phyloP scores from a whole-genome alignment of 1,140 invertebrate species.

The Drosophila kurseongensis region DNA sequence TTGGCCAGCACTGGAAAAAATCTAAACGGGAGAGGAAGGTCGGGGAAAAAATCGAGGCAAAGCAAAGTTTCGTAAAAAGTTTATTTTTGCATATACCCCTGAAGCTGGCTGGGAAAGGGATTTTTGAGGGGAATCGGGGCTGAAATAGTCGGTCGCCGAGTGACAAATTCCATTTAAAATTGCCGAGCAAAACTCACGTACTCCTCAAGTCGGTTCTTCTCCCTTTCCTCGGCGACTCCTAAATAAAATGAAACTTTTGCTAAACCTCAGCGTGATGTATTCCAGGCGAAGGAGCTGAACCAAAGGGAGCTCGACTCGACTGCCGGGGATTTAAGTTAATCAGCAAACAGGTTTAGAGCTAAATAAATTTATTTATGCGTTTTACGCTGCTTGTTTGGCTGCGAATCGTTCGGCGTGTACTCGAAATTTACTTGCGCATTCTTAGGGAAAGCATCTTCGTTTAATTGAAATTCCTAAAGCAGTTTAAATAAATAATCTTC shows the following conservation, averaged over 20 bases:
- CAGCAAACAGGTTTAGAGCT: constrained; percentile 80
- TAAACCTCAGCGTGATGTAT: constrained; percentile 80
- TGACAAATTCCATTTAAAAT: constrained; percentile 84
- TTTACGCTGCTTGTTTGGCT: constrained; percentile 19
- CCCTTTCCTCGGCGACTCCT: constrained; percentile 35
- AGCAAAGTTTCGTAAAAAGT: constrained; percentile 78
- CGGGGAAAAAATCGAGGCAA: constrained; percentile 37
- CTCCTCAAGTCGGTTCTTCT: constrained; percentile 34
- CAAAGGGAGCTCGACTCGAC: constrained; percentile 32
- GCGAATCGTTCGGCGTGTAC: background rate
- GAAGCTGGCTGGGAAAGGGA: no score
- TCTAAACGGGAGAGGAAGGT: constrained; percentile 27
- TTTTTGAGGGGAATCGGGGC: background rate
- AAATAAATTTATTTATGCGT: constrained; percentile 77
- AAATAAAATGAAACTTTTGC: constrained; percentile 78
- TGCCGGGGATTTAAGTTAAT: constrained; percentile 76
- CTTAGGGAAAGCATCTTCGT: constrained; percentile 9
- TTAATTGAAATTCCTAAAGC: constrained; percentile 27
- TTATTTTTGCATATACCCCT: constrained; percentile 79
- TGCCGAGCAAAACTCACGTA: constrained; percentile 78
- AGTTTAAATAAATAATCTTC: constrained; percentile 9
- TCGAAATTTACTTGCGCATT: background rate
- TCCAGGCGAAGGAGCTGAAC: constrained; percentile 29
- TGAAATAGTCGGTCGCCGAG: constrained; percentile 58
- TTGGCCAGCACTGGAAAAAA: constrained; percentile 69